Base-by-base conservation (phyloP, 1,140 invertebrate genomes). In the Paralvinella palmiformis region DNA sequence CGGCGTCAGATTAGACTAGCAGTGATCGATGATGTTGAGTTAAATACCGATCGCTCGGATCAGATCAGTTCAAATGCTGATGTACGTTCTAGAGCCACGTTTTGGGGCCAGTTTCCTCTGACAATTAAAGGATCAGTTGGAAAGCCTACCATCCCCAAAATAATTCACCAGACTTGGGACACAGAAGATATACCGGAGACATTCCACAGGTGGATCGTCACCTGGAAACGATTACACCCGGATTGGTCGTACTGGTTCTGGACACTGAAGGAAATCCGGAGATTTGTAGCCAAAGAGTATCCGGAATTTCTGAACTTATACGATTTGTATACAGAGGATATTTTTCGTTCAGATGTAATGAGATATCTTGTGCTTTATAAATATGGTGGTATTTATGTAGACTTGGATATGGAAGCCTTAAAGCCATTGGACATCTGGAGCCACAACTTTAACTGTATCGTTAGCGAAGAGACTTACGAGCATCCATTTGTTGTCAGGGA, bases 121-220 rank as follows among this genome's bases (percentile, higher is more conserved):
- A n/a, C n/a, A n/a, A n/a, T n/a, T n/a, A n/a, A n/a, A n/a, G n/a
- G n/a, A n/a, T n/a, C n/a, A n/a, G n/a, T n/a, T n/a, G n/a, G n/a
- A n/a, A n/a, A n/a, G n/a, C n/a, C n/a, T n/a, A n/a, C n/a, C n/a
- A 73, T 79, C 31, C 75, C 77, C 7, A 70, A 70, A 62, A 75
- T 77, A 17, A 74, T 79, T 44, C 77, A 79, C 56, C 77, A 79
- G 55, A 76, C 74, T 7, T 79, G 77, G 77, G 74, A 75, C 62
- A 68, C 68, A 53, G 66, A 64, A 1, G 27, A 71, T 27, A 65
- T 79, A 31, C 77, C 77, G 2, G 56, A 62, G n/a, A 72, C 68
- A 58, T 72, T 75, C 66, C 63, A 57, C 4, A 61, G 48, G 24
- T 78, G 74, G 72, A 64, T 74, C 20, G 72, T 71, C 45, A 70